A percentile compares a stretch with the other conserved stretches of the same genome.
Conservation (phyloP, 2,797 vertebrate species). For the Sphaeramia orbicularis region DNA sequence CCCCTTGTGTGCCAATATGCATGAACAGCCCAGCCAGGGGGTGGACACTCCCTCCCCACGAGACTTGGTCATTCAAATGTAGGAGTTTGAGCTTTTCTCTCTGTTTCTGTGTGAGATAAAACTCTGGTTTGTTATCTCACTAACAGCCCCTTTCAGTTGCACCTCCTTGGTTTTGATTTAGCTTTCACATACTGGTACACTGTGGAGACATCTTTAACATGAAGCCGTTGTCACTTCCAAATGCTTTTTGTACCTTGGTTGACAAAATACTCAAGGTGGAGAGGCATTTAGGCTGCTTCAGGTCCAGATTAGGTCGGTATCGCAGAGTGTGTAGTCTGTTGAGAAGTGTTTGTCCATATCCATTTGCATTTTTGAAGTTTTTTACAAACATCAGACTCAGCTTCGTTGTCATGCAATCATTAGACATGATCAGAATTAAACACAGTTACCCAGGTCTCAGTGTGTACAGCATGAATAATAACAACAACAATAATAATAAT, state of each 20-base stretch:
- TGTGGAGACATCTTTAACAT: conserved; percentile 40
- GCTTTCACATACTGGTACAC: conserved; percentile 60
- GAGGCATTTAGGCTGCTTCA: conserved; percentile 34
- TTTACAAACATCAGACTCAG: background rate
- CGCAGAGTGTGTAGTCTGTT: conserved; percentile 46
- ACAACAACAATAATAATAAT: too few relatives aligned
- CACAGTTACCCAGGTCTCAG: too few relatives aligned
- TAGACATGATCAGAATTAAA: too few relatives aligned
- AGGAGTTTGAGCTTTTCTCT: conserved; percentile 58
- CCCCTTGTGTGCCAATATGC: conserved; percentile 77
- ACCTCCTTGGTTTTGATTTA: conserved; percentile 34
- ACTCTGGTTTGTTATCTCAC: conserved; percentile 57
- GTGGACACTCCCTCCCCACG: conserved; percentile 72
- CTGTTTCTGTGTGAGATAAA: conserved; percentile 61
- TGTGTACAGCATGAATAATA: too few relatives aligned
- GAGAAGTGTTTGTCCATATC: background rate
- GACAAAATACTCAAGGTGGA: conserved; percentile 1
- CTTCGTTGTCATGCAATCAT: too few relatives aligned
- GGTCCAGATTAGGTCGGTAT: conserved; percentile 2
- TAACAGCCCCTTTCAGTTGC: conserved; percentile 69
- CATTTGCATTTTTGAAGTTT: conserved; percentile 9
- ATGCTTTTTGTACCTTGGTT: conserved; percentile 33
- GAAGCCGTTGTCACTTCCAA: conserved; percentile 8
- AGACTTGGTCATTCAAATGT: conserved; percentile 83
- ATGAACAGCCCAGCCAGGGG: conserved; percentile 80